phyloP scores from a whole-genome alignment of 2,113 vertebrate genomes.

The Scomber scombrus region DNA sequence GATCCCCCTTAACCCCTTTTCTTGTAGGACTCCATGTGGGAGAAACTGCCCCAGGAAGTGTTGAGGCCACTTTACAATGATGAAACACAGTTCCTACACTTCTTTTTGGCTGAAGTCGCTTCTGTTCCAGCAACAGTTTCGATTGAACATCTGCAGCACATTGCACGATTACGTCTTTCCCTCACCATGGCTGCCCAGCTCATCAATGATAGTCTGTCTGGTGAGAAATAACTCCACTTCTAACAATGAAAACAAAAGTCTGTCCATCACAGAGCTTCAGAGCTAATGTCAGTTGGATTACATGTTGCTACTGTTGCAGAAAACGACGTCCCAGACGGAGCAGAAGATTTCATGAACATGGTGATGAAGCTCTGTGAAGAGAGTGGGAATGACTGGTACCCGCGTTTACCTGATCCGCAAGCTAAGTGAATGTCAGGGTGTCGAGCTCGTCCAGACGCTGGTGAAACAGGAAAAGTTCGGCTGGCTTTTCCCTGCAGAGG shows the following conservation, averaged over 20 bases:
- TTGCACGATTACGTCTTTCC: constrained; percentile 84
- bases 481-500: constrained; percentile 88
- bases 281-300: background rate
- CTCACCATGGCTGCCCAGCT: constrained; percentile 83
- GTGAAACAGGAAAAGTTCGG: constrained; percentile 45
- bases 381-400: constrained; percentile 85
- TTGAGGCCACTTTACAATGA: constrained; percentile 25
- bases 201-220: constrained; percentile 26
- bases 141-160: constrained; percentile 83
- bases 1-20: background rate
- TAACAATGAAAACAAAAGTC: background rate
- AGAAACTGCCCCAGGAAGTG: constrained; percentile 73
- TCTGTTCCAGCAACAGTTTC: constrained; percentile 45
- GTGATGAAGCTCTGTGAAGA: constrained; percentile 79
- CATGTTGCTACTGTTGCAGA: constrained; percentile 24
- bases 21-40: constrained; percentile 88
- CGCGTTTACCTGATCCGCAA: constrained; percentile 88
- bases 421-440: constrained; percentile 79
- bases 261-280: no score
- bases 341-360: constrained; percentile 55
- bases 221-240: constrained; percentile 2
- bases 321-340: background rate
- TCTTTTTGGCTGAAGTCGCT: background rate
- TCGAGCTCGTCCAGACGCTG: constrained; percentile 86
- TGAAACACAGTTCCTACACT: constrained; percentile 75